Conservation (phyloP, 2,113 vertebrate genomes). For the Hemiprocne comata region DNA sequence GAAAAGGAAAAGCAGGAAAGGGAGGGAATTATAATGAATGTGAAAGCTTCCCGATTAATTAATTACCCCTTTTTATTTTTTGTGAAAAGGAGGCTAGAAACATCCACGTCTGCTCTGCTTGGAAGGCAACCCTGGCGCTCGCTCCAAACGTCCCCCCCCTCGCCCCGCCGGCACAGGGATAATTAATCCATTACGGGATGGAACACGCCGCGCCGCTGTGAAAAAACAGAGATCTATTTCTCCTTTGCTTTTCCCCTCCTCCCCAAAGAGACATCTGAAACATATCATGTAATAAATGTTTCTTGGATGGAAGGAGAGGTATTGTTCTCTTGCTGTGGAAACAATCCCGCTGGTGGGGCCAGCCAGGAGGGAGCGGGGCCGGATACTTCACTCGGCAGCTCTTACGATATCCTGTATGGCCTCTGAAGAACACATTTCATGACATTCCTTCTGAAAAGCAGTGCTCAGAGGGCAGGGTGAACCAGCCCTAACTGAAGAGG, state of each 20-base stretch:
- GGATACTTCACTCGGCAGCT: constrained; percentile 18
- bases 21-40: background rate
- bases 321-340: constrained; percentile 65
- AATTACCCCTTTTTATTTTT: constrained; percentile 54
- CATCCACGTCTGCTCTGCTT: constrained; percentile 29
- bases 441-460: background rate
- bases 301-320: constrained; percentile 61
- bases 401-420: background rate
- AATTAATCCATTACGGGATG: constrained; percentile 62
- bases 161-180: background rate
- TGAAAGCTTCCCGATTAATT: constrained; percentile 50
- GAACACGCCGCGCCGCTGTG: background rate
- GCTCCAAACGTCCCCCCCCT: background rate
- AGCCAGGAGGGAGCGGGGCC: background rate
- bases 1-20: background rate
- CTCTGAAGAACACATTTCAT: background rate
- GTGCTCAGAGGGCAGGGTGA: background rate
- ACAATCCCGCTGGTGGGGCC: background rate
- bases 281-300: constrained; percentile 44
- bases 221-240: constrained; percentile 42
- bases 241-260: constrained; percentile 21
- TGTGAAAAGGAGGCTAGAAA: background rate
- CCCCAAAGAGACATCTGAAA: constrained; percentile 57
- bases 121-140: constrained; percentile 22
- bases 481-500: background rate